Base-by-base conservation (phyloP, 2,113 vertebrate genomes). In the Bufo bufo region DNA sequence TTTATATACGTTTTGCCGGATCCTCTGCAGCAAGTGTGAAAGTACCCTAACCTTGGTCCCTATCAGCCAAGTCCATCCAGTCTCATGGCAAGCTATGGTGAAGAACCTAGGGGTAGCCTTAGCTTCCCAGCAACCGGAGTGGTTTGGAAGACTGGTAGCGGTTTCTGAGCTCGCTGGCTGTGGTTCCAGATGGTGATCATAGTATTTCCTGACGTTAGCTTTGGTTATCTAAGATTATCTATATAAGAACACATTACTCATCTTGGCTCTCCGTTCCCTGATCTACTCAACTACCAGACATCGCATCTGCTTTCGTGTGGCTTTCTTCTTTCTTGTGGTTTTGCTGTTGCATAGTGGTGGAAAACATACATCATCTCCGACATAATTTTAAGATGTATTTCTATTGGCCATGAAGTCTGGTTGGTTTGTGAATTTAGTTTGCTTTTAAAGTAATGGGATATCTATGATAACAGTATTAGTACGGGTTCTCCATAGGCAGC, bases 241-340 rank as follows among this genome's bases (percentile, higher is more conserved):
- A 47, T 17, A 47, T 45, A 43, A 74, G 71, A 74, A 47, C 71
- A 47, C 47, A 45, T 74, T 33, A 74, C 71, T 72, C 69, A 33
- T 6, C 71, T 16, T 16, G 6, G 4, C 71, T 13, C 71, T 16
- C 71, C 71, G 12, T 47, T 16, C 43, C 6, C 8, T n/a, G 14
- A 17, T 47, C 43, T 47, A 16, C 47, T 14, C 43, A 47, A 74
- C 43, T 45, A 8, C 71, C 47, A 74, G 71, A 74, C 47, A 14
- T 74, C 43, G 12, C 71, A 17, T 74, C 71, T 74, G 71, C 13
- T 74, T 74, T 74, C 16, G 14, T 6, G 71, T 47, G 17, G 43
- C 17, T 47, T 47, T 74, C 71, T 74, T 43, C 43, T 74, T 74
- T 74, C 43, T 74, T 74, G 71, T 74, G 71, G 71, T 74, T 74